A percentile compares a stretch with the other conserved stretches of the same genome.
These are phyloP conservation scores for Calypte anna DNA, from an alignment of 2,113 vertebrate genomes.

Conservation along the genomic window DNA sequence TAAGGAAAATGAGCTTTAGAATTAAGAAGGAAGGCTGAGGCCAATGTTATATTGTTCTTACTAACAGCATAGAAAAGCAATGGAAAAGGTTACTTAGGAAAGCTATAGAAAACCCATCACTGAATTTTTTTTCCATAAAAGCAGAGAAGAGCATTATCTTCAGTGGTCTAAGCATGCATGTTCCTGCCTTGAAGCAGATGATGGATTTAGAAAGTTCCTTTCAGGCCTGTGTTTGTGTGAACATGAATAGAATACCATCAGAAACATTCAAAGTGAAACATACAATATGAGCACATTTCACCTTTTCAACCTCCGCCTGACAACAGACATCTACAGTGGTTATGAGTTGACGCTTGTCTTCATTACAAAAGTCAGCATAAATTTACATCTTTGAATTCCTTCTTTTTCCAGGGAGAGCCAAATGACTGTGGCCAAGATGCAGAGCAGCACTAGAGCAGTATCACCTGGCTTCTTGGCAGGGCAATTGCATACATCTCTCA, in stretches of 20 bases:
- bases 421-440: background rate
- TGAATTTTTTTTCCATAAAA: background rate
- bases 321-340: background rate
- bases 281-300: background rate
- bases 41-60: background rate
- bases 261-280: background rate
- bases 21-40: background rate
- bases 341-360: background rate
- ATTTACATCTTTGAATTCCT: background rate
- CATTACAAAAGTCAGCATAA: background rate
- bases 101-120: background rate
- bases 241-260: background rate
- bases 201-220: background rate
- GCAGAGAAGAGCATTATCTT: background rate
- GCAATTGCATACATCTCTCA: background rate
- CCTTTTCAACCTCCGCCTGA: background rate
- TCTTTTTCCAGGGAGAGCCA: background rate
- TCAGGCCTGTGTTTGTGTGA: background rate
- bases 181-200: background rate
- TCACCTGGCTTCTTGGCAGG: background rate
- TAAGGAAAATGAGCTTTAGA: background rate
- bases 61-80: background rate
- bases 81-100: background rate
- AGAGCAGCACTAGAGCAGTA: background rate
- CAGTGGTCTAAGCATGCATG: accelerated